Conservation (phyloP, 2,113 vertebrate genomes). For the Anas platyrhynchos region DNA sequence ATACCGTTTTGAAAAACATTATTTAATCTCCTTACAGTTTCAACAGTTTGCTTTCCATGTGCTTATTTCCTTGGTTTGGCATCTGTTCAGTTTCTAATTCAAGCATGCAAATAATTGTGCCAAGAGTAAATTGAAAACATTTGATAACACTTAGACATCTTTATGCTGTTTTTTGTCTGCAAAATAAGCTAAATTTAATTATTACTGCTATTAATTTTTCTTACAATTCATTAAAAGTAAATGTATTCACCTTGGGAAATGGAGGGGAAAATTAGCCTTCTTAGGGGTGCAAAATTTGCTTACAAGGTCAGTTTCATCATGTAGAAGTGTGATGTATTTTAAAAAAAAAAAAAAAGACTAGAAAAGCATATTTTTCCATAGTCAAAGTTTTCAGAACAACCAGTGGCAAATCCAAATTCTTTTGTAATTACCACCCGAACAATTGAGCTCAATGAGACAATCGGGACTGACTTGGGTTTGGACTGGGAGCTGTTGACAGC, state of each 20-base stretch:
- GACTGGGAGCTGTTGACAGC: not conserved
- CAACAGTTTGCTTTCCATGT: not conserved
- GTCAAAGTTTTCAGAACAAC: slow-evolving; percentile 1
- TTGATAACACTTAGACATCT: slow-evolving; percentile 1
- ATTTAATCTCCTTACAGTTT: slow-evolving; percentile 1
- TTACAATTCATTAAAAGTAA: not conserved
- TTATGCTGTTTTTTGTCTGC: not conserved
- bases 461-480: not conserved
- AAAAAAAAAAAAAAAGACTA: not conserved
- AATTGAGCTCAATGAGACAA: not conserved
- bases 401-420: not conserved
- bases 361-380: not conserved
- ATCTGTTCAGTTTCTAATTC: slow-evolving; percentile 16
- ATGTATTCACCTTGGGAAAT: not conserved
- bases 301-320: not conserved
- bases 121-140: slow-evolving; percentile 46
- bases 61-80: slow-evolving; percentile 19
- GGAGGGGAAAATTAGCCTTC: not conserved
- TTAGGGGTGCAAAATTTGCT: not conserved
- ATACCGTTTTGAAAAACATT: not conserved
- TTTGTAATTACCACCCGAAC: not conserved
- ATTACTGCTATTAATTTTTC: not conserved
- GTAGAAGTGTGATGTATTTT: not conserved
- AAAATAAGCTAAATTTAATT: not conserved
- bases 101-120: slow-evolving; percentile 33